These are phyloP conservation scores for Polyodon spathula DNA, from an alignment of 2,113 vertebrate species.

Conservation along the genomic window DNA sequence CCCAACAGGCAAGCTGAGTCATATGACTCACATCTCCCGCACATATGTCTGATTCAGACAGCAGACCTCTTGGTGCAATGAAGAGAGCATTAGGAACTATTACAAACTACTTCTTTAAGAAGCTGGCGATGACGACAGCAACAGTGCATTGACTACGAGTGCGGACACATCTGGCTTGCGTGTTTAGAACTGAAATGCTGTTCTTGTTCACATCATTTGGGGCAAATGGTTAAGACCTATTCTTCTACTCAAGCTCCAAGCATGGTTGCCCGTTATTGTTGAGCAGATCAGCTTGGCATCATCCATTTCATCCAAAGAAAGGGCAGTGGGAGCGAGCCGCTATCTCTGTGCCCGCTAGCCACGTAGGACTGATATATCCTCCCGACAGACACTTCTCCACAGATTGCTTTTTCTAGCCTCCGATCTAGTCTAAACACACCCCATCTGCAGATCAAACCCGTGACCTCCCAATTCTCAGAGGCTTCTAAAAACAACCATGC, in stretches of 20 bases:
- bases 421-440: conserved; percentile 13
- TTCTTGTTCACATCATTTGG: too few relatives aligned
- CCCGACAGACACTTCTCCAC: conserved; percentile 7
- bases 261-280: neutral
- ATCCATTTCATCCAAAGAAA: neutral
- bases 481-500: conserved; percentile 18
- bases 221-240: neutral
- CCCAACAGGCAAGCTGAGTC: too few relatives aligned
- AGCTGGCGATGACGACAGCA: too few relatives aligned
- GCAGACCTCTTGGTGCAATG: too few relatives aligned
- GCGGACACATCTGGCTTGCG: too few relatives aligned
- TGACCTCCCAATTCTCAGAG: conserved; percentile 1
- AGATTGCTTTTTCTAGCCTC: neutral
- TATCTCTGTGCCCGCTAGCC: neutral
- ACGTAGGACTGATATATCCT: neutral
- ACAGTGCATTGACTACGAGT: too few relatives aligned
- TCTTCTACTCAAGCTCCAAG: conserved; percentile 4
- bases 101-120: too few relatives aligned
- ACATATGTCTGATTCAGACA: too few relatives aligned
- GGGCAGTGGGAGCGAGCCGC: neutral
- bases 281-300: conserved; percentile 7
- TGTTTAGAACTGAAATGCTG: too few relatives aligned
- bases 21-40: too few relatives aligned
- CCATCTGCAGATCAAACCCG: conserved; percentile 16
- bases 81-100: too few relatives aligned